Evolutionary conservation across 2,113 vertebrate genomes (phyloP).

Genomic region (Pionites leucogaster): DNA sequence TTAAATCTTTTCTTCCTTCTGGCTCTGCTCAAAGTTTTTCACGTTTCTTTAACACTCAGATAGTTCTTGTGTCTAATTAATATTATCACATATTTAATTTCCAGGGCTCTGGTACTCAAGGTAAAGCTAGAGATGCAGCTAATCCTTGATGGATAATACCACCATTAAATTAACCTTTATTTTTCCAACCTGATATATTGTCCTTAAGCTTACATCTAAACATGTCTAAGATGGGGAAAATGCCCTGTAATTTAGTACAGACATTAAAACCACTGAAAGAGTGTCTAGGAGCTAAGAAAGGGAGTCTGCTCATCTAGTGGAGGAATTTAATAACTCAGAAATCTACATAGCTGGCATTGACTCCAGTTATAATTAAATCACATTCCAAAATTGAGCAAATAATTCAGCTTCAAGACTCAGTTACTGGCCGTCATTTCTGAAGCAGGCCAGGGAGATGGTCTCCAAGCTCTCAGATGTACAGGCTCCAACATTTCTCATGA

Average conservation of each 20-base stretch:
- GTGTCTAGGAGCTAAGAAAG: background rate
- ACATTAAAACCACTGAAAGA: background rate
- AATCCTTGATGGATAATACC: background rate
- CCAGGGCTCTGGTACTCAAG: background rate
- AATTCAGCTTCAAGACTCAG: background rate
- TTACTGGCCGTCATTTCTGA: background rate
- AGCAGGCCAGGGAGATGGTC: background rate
- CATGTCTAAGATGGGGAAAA: background rate
- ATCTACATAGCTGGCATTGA: background rate
- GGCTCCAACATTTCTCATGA: background rate
- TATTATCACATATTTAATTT: background rate
- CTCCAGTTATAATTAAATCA: background rate
- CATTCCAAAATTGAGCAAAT: conserved; percentile 1
- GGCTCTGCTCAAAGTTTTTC: background rate
- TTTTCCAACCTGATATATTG: background rate
- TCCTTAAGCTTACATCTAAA: background rate
- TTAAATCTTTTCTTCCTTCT: conserved; percentile 25
- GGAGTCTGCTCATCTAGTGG: background rate
- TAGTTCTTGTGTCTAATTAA: background rate
- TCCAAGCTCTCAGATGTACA: background rate
- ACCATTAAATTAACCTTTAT: background rate
- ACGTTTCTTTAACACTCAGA: background rate
- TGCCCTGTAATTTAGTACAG: background rate
- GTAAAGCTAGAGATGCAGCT: background rate
- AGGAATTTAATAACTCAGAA: conserved; percentile 15